phyloP scores from a whole-genome alignment of 2,888 invertebrate species.

The Campoletis raptor region DNA sequence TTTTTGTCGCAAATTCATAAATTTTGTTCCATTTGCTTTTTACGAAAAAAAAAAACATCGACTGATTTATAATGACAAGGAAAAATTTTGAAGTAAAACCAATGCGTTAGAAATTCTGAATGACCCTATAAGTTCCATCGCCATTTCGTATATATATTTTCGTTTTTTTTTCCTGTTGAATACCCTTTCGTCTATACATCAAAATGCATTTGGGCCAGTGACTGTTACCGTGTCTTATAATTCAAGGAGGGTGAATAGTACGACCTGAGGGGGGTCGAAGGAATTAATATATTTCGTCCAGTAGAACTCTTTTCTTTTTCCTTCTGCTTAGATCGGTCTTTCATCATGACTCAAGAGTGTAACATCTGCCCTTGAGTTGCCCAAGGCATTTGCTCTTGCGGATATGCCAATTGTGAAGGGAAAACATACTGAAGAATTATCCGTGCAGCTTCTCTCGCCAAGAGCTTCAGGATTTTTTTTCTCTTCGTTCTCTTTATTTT shows the following conservation, averaged over 20 bases:
- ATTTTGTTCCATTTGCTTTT: background rate
- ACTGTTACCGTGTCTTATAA: conserved; percentile 29
- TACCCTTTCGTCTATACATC: conserved; percentile 46
- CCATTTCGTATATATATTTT: conserved; percentile 25
- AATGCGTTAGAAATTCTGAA: background rate
- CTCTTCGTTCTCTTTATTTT: conserved; percentile 34
- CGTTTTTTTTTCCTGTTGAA: background rate
- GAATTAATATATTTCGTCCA: conserved; percentile 42
- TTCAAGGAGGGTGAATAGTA: conserved; percentile 17
- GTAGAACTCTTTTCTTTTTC: conserved; percentile 18
- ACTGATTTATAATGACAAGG: background rate
- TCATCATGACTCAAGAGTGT: conserved; percentile 68
- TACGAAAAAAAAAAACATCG: too few relatives aligned
- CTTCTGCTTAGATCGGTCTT: conserved; percentile 40
- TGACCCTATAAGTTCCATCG: conserved; percentile 37
- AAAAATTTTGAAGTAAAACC: background rate
- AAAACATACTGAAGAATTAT: conserved; percentile 52
- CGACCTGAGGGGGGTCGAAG: conserved; percentile 36
- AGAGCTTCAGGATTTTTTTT: conserved; percentile 22
- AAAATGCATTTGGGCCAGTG: conserved; percentile 38
- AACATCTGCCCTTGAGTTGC: conserved; percentile 76
- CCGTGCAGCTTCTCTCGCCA: conserved; percentile 61
- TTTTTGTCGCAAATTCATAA: background rate
- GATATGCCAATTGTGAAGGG: conserved; percentile 43
- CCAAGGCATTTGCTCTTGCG: conserved; percentile 33